Base-by-base conservation (phyloP, 2,113 vertebrate species). In the Varanus komodoensis region DNA sequence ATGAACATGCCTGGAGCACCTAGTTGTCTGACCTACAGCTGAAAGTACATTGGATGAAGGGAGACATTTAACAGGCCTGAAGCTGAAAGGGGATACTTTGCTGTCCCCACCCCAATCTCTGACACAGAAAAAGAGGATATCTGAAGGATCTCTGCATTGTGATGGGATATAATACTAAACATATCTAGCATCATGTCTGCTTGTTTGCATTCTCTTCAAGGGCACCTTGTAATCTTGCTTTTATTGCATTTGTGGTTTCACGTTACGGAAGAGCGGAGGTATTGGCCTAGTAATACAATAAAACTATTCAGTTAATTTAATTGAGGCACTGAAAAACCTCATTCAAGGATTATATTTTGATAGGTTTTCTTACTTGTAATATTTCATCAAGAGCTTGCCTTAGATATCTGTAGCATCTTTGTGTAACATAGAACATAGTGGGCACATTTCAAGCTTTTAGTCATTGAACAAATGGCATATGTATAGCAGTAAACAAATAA, bases 91-190 rank as follows among this genome's bases (percentile, higher is more conserved):
- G 6, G 19, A 52, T 85, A 8, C 23, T 15, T 38, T n/a, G n/a
- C 54, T 32, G 3, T 44, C 38, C 38, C 38, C 21, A 8, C 21
- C 19, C 19, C 14, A 17, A 34, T 17, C 61, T 48, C 25, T 68
- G 27, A 68, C 27, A 44, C 44, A 11, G 44, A 68, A 25, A 50
- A 86, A n/a, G 52, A 88, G 87, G 29, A 34, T 80, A 32, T 80
- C 75, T 88, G 77, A 80, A 88, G 77, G 29, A 88, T 88, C 61
- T 88, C 25, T 80, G 34, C 67, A 67, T 87, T 78, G 61, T 88
- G 61, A 69, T 61, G 8, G 52, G 38, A 61, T 57, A 75, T 80
- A 81, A 50, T 34, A 52, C 32, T 23, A 69, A 48, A 29, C 14
- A 19, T 8, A 32, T 25, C 52, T 19, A 71, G 48, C 48, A 64